phyloP scores from a whole-genome alignment of 2,797 vertebrate species.

The Enteromius trimaculatus region DNA sequence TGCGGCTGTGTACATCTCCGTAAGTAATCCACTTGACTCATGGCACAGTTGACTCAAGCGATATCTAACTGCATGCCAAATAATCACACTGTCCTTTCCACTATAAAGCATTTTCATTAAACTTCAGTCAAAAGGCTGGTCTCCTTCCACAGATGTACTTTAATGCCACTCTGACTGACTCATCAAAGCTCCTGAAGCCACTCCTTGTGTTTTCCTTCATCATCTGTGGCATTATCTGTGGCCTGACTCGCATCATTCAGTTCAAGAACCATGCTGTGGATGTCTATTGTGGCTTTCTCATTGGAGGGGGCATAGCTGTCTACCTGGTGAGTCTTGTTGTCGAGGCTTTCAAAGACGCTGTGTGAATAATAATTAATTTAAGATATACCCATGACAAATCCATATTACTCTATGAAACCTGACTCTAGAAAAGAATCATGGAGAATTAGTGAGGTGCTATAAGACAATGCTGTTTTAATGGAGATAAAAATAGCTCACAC shows the following conservation, averaged over 20 bases:
- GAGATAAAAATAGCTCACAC: constrained; percentile 55
- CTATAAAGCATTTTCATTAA: not conserved
- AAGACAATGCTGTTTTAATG: constrained; percentile 55
- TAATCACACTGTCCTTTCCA: not conserved
- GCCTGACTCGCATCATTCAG: constrained; percentile 94
- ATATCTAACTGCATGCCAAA: constrained; percentile 28
- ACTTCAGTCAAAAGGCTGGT: constrained; percentile 43
- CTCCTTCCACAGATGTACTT: constrained; percentile 93
- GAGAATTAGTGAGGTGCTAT: constrained; percentile 26
- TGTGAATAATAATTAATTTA: not conserved
- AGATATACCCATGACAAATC: not conserved
- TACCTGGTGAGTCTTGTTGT: constrained; percentile 84
- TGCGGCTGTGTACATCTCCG: constrained; percentile 96
- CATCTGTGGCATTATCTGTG: constrained; percentile 95
- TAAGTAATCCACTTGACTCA: constrained; percentile 79
- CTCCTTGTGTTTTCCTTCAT: constrained; percentile 96
- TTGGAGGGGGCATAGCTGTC: constrained; percentile 93
- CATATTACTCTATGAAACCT: not conserved
- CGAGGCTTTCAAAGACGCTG: not conserved
- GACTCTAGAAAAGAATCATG: not conserved
- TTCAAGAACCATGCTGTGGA: constrained; percentile 97
- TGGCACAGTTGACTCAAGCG: constrained; percentile 17
- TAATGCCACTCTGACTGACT: constrained; percentile 95
- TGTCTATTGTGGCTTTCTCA: constrained; percentile 94
- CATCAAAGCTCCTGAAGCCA: constrained; percentile 96